These are phyloP conservation scores for Polydrusus cervinus DNA, from an alignment of 2,888 invertebrate genomes.

Conservation along the genomic window DNA sequence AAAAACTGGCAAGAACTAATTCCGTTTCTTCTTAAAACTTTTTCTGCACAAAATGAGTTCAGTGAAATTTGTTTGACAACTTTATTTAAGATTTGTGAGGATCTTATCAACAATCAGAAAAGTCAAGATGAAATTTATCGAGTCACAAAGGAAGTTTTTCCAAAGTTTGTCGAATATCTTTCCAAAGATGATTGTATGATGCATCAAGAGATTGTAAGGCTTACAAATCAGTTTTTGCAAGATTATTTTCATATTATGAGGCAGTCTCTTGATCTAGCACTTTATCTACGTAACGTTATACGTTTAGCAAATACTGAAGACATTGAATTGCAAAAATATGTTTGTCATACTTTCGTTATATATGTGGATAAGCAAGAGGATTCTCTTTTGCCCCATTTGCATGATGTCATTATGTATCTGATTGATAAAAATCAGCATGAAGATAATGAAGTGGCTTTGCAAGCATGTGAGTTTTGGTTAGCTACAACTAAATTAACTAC, in stretches of 20 bases:
- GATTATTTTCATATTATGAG: constrained; percentile 66
- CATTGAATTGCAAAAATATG: constrained; percentile 96
- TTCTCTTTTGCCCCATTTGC: constrained; percentile 94
- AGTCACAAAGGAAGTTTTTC: constrained; percentile 64
- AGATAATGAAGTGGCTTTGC: constrained; percentile 94
- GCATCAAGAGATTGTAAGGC: constrained; percentile 62
- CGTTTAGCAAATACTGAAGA: constrained; percentile 95
- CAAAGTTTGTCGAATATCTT: constrained; percentile 63
- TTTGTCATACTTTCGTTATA: constrained; percentile 97
- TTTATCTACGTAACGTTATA: constrained; percentile 87
- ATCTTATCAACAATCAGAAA: constrained; percentile 75
- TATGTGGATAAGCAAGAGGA: constrained; percentile 92
- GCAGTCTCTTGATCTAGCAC: constrained; percentile 65
- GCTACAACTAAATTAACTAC: constrained; percentile 94
- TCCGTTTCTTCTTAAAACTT: constrained; percentile 91
- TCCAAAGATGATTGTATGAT: constrained; percentile 62
- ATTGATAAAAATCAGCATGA: constrained; percentile 92
- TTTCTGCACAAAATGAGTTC: constrained; percentile 93
- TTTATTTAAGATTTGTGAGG: constrained; percentile 98
- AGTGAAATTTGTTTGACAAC: constrained; percentile 98
- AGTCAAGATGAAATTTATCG: constrained; percentile 63
- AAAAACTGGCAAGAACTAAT: constrained; percentile 95
- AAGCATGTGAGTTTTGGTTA: constrained; percentile 99
- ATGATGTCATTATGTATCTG: constrained; percentile 98
- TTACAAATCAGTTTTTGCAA: constrained; percentile 68